phyloP scores from a whole-genome alignment of 1,140 invertebrate species.

The Drosophila nasuta region DNA sequence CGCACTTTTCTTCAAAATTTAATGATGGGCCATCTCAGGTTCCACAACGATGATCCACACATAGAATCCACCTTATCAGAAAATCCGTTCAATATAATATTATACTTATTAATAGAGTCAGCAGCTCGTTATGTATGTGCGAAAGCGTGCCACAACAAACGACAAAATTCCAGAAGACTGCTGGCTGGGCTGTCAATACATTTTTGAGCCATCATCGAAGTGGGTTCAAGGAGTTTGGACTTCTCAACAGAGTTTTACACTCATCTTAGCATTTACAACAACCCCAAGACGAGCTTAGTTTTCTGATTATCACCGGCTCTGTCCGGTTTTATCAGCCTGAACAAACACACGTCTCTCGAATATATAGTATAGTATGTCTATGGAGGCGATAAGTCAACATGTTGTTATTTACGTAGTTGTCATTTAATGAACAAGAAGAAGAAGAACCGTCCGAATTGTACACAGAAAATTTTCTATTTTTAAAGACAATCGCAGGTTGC shows the following conservation, averaged over 20 bases:
- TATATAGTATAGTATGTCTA: constrained; percentile 32
- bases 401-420: constrained; percentile 38
- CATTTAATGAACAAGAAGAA: constrained; percentile 19
- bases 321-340: constrained; percentile 67
- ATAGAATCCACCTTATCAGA: constrained; percentile 59
- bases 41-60: constrained; percentile 47
- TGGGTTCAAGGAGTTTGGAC: constrained; percentile 16
- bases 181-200: not conserved
- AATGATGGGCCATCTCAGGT: constrained; percentile 31
- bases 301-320: constrained; percentile 56
- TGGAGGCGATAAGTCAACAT: constrained; percentile 61
- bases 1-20: constrained; percentile 75
- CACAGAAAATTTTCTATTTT: constrained; percentile 52
- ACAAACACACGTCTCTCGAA: constrained; percentile 21
- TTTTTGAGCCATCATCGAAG: not conserved
- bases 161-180: constrained; percentile 17
- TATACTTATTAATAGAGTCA: constrained; percentile 20
- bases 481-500: constrained; percentile 16
- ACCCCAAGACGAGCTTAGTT: constrained; percentile 39
- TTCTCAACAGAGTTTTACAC: not conserved
- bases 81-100: constrained; percentile 47
- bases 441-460: constrained; percentile 57
- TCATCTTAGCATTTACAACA: not conserved
- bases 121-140: constrained; percentile 48
- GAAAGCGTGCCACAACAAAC: constrained; percentile 38